Percentiles rank a stretch among this genome's conserved stretches.
phyloP scores from a whole-genome alignment of 2,113 vertebrate species.

The Eurypyga helias region DNA sequence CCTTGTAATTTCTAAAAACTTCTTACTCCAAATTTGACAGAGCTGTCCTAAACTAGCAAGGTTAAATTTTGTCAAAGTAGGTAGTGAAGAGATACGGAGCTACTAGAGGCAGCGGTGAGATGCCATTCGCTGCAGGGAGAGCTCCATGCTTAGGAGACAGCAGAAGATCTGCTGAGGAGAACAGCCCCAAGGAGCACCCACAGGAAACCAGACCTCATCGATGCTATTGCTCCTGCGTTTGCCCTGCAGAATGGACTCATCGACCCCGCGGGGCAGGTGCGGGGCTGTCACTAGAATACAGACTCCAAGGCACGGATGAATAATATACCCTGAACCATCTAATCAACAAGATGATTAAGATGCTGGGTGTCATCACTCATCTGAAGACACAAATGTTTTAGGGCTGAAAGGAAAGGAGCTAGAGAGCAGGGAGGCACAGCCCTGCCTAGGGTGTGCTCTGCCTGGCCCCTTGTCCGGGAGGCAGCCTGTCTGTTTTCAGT shows the following conservation, averaged over 20 bases:
- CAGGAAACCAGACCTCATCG: too few species aligned
- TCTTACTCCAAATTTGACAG: not conserved
- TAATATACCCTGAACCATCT: not conserved
- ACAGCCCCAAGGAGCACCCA: rapidly evolving
- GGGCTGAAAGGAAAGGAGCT: not conserved
- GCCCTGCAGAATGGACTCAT: not conserved
- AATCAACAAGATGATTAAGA: not conserved
- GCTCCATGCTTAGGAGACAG: not conserved
- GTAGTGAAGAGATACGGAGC: not conserved
- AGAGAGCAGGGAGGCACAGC: not conserved
- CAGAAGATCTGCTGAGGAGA: not conserved
- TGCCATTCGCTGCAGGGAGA: not conserved
- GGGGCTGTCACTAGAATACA: rapidly evolving
- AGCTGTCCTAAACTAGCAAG: not conserved
- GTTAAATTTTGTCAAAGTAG: not conserved
- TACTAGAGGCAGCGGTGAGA: not conserved
- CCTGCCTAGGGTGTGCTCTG: not conserved
- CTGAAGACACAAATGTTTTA: not conserved
- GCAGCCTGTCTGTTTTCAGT: too few species aligned
- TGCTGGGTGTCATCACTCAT: not conserved
- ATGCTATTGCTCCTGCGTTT: rapidly evolving
- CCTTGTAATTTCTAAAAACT: not conserved
- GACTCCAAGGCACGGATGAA: not conserved
- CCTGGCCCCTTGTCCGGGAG: not conserved
- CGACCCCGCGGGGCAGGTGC: rapidly evolving